Evolutionary conservation across 2,113 vertebrate genomes (phyloP).

Genomic region (Mesocricetus auratus): DNA sequence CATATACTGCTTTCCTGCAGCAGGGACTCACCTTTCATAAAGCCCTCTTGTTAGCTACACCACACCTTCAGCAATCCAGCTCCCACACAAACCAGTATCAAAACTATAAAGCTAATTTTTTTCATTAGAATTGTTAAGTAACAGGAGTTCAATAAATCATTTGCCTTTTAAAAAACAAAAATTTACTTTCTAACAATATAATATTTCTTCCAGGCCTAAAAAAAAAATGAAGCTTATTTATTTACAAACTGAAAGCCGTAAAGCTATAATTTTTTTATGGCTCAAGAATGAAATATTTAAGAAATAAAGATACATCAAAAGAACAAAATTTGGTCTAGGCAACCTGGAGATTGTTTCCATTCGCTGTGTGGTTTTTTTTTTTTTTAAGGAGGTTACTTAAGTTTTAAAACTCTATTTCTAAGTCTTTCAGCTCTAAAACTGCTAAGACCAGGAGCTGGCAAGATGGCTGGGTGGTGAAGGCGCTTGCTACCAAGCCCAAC

Average conservation of each 20-base stretch:
- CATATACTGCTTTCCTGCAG: background rate
- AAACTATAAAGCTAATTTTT: conserved; percentile 65
- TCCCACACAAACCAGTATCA: conserved; percentile 61
- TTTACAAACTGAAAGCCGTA: conserved; percentile 60
- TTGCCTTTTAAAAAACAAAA: conserved; percentile 61
- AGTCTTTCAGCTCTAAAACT: conserved; percentile 52
- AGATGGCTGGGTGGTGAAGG: background rate
- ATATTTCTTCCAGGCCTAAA: conserved; percentile 58
- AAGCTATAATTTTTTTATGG: conserved; percentile 45
- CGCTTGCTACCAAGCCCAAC: background rate
- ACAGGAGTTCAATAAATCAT: conserved; percentile 66
- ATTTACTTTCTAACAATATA: conserved; percentile 60
- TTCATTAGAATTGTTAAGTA: conserved; percentile 75
- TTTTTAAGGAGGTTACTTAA: background rate
- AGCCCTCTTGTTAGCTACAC: conserved; percentile 11
- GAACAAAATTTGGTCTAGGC: conserved; percentile 25
- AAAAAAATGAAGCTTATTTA: conserved; percentile 68
- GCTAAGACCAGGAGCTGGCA: background rate
- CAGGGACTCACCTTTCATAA: conserved; percentile 31
- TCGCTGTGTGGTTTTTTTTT: background rate
- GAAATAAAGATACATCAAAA: conserved; percentile 61
- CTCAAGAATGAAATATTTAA: conserved; percentile 65
- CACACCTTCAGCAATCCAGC: conserved; percentile 43
- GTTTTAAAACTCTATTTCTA: conserved; percentile 44
- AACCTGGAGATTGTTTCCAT: conserved; percentile 35